A percentile compares a stretch with the other conserved stretches of the same genome.
phyloP scores from a whole-genome alignment of 2,113 vertebrate genomes.

The Cisticola juncidis region DNA sequence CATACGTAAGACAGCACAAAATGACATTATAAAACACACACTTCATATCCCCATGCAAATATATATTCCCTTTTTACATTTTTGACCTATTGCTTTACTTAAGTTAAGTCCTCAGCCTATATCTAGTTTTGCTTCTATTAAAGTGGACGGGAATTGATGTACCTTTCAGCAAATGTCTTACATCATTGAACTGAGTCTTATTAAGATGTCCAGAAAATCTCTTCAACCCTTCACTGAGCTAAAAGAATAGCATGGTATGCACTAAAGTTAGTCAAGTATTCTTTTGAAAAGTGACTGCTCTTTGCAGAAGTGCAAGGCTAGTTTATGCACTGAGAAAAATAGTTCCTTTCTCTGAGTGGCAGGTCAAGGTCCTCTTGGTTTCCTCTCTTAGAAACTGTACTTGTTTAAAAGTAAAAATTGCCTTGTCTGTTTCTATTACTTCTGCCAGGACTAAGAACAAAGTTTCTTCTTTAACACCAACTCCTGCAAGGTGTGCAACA shows the following conservation, averaged over 20 bases:
- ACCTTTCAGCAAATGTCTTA: constrained; percentile 45
- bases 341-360: background rate
- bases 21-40: background rate
- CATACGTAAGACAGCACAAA: background rate
- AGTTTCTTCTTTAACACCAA: background rate
- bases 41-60: background rate
- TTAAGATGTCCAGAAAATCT: constrained; percentile 20
- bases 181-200: constrained; percentile 23
- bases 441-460: background rate
- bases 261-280: background rate
- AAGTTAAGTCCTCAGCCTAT: background rate
- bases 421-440: background rate
- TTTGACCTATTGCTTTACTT: background rate
- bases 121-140: background rate
- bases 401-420: background rate
- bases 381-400: background rate
- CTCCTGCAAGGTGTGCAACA: background rate
- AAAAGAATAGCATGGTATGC: constrained; percentile 7
- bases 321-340: background rate
- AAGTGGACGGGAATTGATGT: background rate
- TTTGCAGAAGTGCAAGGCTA: background rate
- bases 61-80: background rate
- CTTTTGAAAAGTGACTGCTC: background rate
- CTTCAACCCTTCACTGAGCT: background rate
- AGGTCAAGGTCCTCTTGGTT: background rate